Base-by-base conservation (phyloP, 2,797 vertebrate genomes). In the Myiotriccus ornatus region DNA sequence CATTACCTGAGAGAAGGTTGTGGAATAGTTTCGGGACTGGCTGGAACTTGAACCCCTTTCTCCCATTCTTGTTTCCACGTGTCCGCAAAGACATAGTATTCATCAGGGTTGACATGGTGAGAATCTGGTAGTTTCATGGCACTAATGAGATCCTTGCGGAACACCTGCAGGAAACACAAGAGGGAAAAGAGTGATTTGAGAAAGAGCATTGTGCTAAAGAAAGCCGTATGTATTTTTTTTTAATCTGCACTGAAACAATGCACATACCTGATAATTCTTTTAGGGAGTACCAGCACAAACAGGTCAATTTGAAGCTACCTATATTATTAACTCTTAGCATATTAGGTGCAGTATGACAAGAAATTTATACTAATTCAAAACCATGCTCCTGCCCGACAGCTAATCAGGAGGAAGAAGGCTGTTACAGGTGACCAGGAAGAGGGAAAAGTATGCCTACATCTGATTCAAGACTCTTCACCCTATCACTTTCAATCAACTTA, bases 131-230 rank as follows among this genome's bases (percentile, higher is more conserved):
- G 97, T 98, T 99, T 99, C 99, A 99, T 99, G 93, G 99, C 99
- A 97, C 99, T 99, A 97, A 99, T 99, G 98, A 99, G 98, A 98
- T 99, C 99, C 98, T 99, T 99, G 97, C 99, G 98, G 98, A 99
- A 99, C 97, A 99, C 99, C 99, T 99, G 96, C 7, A 81, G 95
- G 69, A 94, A 87, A 78, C 95, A 44, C 67, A 35, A 28, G 55
- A 88, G 23, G 3, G 34, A 44, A 63, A 95, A 64, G 15, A 94
- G 6, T 12, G 34, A 46, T 30, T 73, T 87, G 69, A 92, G 32
- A 74, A 73, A n/a, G 18, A 41, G 21, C 2, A 2, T 2, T 49
- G 25, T 0, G 0, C 24, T 60, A 17, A 47, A 94, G 25, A n/a
- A 80, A 56, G 37, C 5, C 4, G 13, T 9, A 62, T 24, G 8